Evolutionary conservation across 2,888 invertebrate species (phyloP).

Genomic region (Cheilosia variabilis): DNA sequence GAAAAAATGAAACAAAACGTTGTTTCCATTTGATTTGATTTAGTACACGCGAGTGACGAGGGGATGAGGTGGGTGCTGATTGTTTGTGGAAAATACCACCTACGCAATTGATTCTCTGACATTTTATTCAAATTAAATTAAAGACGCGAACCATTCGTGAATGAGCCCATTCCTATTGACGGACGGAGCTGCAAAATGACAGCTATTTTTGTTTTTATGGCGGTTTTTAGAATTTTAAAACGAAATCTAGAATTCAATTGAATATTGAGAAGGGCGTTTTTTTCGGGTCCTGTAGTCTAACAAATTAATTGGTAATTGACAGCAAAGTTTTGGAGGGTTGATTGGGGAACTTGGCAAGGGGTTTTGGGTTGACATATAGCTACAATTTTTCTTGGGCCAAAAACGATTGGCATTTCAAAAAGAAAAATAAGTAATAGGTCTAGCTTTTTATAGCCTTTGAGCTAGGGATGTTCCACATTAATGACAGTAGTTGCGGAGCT

Average conservation of each 20-base stretch:
- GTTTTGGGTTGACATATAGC: no score
- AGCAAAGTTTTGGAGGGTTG: no score
- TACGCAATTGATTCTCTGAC: conserved; percentile 55
- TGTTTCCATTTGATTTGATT: conserved; percentile 39
- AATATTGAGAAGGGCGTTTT: not conserved
- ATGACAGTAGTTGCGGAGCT: no score
- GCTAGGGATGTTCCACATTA: no score
- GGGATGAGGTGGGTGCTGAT: not conserved
- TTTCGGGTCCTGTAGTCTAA: not conserved
- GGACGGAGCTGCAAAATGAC: not conserved
- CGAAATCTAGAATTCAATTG: conserved; percentile 18
- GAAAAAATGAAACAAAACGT: not conserved
- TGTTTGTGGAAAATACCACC: conserved; percentile 14
- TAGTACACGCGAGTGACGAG: not conserved
- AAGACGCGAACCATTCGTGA: conserved; percentile 6
- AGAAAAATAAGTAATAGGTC: no score
- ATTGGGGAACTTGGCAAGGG: no score
- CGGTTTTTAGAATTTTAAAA: conserved; percentile 3
- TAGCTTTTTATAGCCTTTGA: no score
- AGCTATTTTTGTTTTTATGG: not conserved
- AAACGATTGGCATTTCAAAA: no score
- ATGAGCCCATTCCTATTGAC: conserved; percentile 11
- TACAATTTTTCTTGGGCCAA: no score
- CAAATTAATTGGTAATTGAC: no score
- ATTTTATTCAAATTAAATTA: conserved; percentile 48